Evolutionary conservation across 2,797 vertebrate species (phyloP).

Genomic region (Crypturellus tataupa): DNA sequence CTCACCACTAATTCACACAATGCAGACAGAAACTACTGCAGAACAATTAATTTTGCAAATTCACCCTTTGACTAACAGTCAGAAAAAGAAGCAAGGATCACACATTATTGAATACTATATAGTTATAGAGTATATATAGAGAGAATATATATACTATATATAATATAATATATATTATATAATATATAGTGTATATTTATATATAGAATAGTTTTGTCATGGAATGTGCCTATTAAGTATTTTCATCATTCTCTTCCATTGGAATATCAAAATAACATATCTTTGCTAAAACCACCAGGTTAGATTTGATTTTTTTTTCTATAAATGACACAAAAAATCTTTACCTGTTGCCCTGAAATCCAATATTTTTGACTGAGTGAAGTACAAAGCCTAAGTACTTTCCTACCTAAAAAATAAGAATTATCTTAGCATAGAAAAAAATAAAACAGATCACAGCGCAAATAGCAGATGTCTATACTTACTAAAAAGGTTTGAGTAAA

Average conservation of each 20-base stretch:
- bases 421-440: background rate
- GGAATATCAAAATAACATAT: background rate
- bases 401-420: background rate
- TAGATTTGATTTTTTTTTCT: background rate
- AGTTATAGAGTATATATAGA: too few species aligned
- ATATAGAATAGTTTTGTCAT: background rate
- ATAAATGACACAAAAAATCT: background rate
- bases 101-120: too few species aligned
- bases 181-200: too few species aligned
- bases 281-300: background rate
- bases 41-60: background rate
- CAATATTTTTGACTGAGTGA: background rate
- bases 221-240: accelerated
- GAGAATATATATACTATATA: too few species aligned
- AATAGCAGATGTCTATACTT: background rate
- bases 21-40: accelerated
- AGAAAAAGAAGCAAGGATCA: background rate
- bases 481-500: background rate
- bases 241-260: background rate
- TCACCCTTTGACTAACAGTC: background rate
- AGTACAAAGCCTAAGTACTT: background rate
- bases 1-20: background rate
- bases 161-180: too few species aligned
- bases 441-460: background rate
- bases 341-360: background rate